Conservation (phyloP, 1,140 invertebrate species). For the Cyclina sinensis region DNA sequence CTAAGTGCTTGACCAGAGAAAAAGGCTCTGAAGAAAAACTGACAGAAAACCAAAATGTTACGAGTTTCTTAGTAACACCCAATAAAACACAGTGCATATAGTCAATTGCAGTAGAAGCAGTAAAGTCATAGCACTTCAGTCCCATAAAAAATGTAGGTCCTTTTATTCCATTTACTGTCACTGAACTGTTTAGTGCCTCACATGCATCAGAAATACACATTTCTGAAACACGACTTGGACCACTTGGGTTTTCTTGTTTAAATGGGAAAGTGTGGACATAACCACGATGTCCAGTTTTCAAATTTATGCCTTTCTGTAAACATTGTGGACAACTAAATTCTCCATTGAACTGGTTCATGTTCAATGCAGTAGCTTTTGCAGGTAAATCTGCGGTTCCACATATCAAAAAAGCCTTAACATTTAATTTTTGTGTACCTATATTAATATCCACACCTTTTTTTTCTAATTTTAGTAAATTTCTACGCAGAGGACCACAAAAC, state of each 20-base stretch:
- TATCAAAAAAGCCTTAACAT: neutral
- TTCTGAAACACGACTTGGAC: neutral
- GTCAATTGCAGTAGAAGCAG: too few species aligned
- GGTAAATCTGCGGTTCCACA: neutral
- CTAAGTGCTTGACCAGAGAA: too few species aligned
- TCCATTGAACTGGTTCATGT: neutral
- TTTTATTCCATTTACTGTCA: neutral
- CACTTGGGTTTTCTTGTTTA: neutral
- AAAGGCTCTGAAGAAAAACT: too few species aligned
- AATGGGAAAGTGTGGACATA: neutral
- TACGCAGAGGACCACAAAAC: neutral
- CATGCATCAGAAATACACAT: neutral
- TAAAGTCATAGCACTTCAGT: too few species aligned
- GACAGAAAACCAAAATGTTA: too few species aligned
- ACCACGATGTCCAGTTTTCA: neutral
- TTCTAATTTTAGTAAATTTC: neutral
- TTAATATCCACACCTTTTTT: neutral
- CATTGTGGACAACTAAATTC: neutral
- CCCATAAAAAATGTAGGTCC: neutral
- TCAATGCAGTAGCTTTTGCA: neutral
- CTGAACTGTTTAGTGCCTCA: too few species aligned
- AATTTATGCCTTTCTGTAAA: neutral
- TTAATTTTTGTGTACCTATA: neutral
- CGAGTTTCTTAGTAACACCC: too few species aligned
- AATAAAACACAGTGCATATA: too few species aligned